Evolutionary conservation across 1,140 invertebrate species (phyloP).

Genomic region (Zophobas morio): DNA sequence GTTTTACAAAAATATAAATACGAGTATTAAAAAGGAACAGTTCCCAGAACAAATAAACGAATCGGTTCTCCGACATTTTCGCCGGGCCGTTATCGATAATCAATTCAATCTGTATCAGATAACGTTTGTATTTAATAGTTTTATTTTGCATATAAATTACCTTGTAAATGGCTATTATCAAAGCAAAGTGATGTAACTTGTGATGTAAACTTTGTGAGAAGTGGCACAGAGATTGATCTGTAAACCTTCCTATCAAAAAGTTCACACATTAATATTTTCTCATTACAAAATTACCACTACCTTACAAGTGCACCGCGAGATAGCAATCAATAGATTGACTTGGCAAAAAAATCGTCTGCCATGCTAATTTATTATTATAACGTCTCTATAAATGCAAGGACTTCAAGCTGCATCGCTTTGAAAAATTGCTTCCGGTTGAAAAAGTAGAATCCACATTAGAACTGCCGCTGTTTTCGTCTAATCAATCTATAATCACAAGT

Average conservation of each 20-base stretch:
- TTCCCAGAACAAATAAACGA: not conserved
- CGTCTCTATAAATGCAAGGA: not conserved
- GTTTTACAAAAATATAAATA: too few species aligned
- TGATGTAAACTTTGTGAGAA: constrained; percentile 47
- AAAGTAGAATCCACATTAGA: not conserved
- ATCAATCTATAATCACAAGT: not conserved
- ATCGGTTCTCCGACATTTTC: constrained; percentile 15
- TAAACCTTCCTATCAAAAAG: constrained; percentile 36
- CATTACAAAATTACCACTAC: not conserved
- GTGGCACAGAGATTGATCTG: constrained; percentile 35
- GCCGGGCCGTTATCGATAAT: constrained; percentile 44
- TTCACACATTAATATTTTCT: constrained; percentile 28
- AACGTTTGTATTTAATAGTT: constrained; percentile 38
- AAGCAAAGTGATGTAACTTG: constrained; percentile 45
- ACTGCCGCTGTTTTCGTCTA: not conserved
- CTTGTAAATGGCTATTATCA: constrained; percentile 44
- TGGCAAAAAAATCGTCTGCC: not conserved
- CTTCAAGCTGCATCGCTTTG: not conserved
- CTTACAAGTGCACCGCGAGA: too few species aligned
- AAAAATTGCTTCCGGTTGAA: constrained; percentile 1
- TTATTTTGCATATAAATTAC: constrained; percentile 47
- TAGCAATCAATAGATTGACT: too few species aligned
- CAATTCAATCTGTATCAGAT: constrained; percentile 42
- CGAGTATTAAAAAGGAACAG: too few species aligned
- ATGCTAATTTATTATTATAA: not conserved